Evolutionary conservation across 2,888 invertebrate genomes (phyloP), one percentile per base, ranked within the genome.

Genomic region (Diaprepes abbreviatus): DNA sequence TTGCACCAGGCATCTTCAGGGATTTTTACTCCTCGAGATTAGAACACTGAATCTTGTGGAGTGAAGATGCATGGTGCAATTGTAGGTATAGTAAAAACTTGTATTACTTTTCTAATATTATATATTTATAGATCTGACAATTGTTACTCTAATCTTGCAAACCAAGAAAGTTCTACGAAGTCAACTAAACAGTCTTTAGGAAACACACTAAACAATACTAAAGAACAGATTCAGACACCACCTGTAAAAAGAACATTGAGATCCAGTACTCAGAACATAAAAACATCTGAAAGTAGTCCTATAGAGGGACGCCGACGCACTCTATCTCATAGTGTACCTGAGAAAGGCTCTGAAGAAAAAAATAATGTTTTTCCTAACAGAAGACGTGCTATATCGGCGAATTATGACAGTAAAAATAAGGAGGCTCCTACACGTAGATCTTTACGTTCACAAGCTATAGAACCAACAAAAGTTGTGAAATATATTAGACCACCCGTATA

Each of bases 281-380:
- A 24, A 21, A 4, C 3, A 12, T 10, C 5, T 12, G 17, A 5
- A 19, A 55, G 21, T 19, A 5, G 7, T 12, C 1, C 21, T 4
- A 31, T n/a, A n/a, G n/a, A 35, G 19, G 35, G 54, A 16, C 35
- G 55, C 14, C 36, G 55, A 12, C 55, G 55, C 4, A 55, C 55
- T 6, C 3, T 36, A 2, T 55, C 55, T 21, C 36, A 2, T 14
- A 38, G 38, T 24, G 7, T 14, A 2, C n/a, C 19, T n/a, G 55
- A 55, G 16, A 55, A 36, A 12, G 12, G 3, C 36, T n/a, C 14
- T 12, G 10, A 36, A 21, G 7, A 35, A n/a, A 3, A 35, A 7
- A 17, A n/a, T 5, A 36, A 19, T 21, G n/a, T n/a, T 12, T 12
- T 36, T 5, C 21, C 55, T 19, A 0, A 7, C 3, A 12, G 55